These are phyloP conservation scores for Atopsyche davidsoni DNA, from an alignment of 1,140 invertebrate genomes.

Conservation along the genomic window DNA sequence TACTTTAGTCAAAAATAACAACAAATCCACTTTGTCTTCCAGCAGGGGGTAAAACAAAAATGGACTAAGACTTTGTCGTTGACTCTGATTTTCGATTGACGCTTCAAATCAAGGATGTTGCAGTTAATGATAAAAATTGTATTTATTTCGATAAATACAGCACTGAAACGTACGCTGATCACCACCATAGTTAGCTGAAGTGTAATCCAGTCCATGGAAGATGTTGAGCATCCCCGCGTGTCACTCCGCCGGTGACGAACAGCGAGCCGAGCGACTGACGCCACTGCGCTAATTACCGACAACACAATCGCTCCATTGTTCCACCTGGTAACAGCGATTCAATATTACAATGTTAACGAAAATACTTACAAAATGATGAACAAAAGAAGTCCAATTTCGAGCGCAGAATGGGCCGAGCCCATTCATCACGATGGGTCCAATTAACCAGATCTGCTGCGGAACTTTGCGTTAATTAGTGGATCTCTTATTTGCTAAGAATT, in stretches of 20 bases:
- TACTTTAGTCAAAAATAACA: no score
- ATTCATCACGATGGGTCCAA: constrained; percentile 19
- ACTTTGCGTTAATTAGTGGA: no score
- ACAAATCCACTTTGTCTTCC: constrained; percentile 30
- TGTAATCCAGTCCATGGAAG: neutral
- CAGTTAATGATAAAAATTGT: no score
- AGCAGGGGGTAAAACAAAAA: no score
- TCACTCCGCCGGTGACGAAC: neutral
- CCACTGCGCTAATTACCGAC: constrained; percentile 26
- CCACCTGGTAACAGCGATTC: constrained; percentile 13
- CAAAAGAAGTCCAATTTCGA: constrained; percentile 10
- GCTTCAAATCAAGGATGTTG: no score
- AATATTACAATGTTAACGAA: constrained; percentile 22
- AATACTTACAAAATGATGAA: constrained; percentile 23
- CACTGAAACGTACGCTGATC: neutral
- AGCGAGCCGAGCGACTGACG: no score
- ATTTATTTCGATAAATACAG: neutral
- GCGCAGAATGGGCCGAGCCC: neutral
- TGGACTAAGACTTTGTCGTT: no score
- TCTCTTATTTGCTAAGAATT: no score
- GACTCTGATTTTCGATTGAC: no score
- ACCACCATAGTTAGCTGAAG: neutral
- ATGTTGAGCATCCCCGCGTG: neutral
- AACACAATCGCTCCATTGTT: constrained; percentile 23
- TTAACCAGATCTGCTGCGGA: constrained; percentile 9